Evolutionary conservation across 2,888 invertebrate species (phyloP).

Genomic region (Eudasyphora cyanicolor): DNA sequence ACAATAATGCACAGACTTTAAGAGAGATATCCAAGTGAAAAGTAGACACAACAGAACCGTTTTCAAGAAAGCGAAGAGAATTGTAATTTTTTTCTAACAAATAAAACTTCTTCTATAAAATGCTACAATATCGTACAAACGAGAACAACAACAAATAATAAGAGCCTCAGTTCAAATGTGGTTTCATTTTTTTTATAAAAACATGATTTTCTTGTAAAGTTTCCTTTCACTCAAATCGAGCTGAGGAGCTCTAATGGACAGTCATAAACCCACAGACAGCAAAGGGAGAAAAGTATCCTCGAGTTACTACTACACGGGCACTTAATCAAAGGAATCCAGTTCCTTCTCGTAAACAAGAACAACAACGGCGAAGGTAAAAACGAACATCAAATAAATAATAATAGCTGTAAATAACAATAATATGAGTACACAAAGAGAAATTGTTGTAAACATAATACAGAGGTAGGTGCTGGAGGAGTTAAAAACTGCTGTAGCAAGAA

Average conservation of each 20-base stretch:
- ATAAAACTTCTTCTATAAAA: neutral
- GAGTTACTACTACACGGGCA: neutral
- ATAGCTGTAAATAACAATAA: neutral
- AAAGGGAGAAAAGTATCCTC: neutral
- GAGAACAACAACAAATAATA: neutral
- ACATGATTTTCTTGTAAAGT: neutral
- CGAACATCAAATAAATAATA: neutral
- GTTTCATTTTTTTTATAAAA: neutral
- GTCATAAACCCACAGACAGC: neutral
- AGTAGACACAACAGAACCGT: neutral
- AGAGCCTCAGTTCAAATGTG: too few species aligned
- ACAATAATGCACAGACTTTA: neutral
- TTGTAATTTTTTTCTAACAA: conserved; percentile 2
- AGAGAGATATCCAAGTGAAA: neutral
- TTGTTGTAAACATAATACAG: too few species aligned
- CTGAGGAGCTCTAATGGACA: neutral
- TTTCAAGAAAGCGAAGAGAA: neutral
- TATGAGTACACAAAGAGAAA: too few species aligned
- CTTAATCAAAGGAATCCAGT: conserved; percentile 12
- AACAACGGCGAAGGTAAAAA: neutral
- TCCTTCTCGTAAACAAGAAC: neutral
- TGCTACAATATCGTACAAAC: neutral
- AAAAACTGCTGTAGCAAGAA: too few species aligned
- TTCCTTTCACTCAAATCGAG: neutral
- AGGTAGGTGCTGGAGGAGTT: too few species aligned